These are phyloP conservation scores for Rallus crepitans DNA, from an alignment of 2,797 vertebrate species.

Conservation along the genomic window DNA sequence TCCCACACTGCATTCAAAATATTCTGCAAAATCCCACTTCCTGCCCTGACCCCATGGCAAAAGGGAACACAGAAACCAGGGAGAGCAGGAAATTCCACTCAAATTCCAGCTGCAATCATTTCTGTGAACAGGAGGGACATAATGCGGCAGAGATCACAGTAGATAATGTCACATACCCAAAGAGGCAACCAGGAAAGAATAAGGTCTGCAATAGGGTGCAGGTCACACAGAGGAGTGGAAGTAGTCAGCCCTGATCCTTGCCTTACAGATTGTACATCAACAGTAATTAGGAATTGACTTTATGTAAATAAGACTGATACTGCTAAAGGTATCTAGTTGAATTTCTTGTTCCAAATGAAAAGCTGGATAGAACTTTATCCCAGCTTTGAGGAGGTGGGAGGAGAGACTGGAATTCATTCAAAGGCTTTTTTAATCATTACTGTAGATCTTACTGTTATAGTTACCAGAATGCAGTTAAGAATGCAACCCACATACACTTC, in stretches of 20 bases:
- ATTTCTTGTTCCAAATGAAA: neutral
- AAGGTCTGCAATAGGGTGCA: neutral
- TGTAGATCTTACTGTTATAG: conserved; percentile 5
- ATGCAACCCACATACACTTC: conserved; percentile 7
- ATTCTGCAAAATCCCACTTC: conserved; percentile 61
- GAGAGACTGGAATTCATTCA: conserved; percentile 48
- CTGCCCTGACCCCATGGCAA: conserved; percentile 38
- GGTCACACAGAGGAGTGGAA: neutral
- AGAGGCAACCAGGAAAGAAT: neutral
- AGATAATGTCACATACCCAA: neutral
- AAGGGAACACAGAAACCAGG: conserved; percentile 27
- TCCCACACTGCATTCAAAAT: conserved; percentile 47
- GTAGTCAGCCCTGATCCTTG: neutral
- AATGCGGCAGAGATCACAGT: neutral
- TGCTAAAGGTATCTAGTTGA: conserved; percentile 4
- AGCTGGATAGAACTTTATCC: neutral
- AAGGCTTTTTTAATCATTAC: conserved; percentile 34
- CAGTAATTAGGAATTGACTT: conserved; percentile 14
- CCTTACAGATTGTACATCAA: neutral
- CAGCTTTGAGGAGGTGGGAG: conserved; percentile 30
- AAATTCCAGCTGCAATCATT: conserved; percentile 47
- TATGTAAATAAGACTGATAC: neutral
- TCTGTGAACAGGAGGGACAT: conserved; percentile 39
- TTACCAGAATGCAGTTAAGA: conserved; percentile 4
- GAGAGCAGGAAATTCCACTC: conserved; percentile 67